Percentiles rank a stretch among this genome's conserved stretches.
These are phyloP conservation scores for Coracias cyanogaster DNA, from an alignment of 2,797 vertebrate species.

Conservation along the genomic window DNA sequence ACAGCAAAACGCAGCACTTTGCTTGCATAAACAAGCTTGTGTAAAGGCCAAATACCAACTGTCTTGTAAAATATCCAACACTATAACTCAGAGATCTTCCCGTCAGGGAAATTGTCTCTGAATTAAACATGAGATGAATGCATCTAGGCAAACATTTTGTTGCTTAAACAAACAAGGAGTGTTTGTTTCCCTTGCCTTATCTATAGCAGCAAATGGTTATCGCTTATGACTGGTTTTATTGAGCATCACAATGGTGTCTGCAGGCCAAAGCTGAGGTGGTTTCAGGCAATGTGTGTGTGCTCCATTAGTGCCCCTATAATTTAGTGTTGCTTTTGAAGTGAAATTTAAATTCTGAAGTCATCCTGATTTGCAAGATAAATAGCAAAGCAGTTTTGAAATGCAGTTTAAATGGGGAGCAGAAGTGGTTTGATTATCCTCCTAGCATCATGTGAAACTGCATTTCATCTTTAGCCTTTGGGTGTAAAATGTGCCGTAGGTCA, in stretches of 20 bases:
- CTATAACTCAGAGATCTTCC: background rate
- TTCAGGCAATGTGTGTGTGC: background rate
- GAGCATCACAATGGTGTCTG: background rate
- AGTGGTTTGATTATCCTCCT: background rate
- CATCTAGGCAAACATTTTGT: background rate
- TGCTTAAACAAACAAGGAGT: background rate
- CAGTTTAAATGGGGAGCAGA: background rate
- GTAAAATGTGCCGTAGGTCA: background rate
- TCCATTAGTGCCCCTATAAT: background rate
- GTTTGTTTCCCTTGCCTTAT: slow-evolving; percentile 16
- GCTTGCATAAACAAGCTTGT: background rate
- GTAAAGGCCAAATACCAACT: background rate
- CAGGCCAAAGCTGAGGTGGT: background rate
- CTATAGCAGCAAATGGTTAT: background rate
- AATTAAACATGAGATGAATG: background rate
- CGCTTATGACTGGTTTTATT: background rate
- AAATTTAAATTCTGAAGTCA: slow-evolving; percentile 14
- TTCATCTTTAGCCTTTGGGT: background rate
- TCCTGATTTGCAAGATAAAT: background rate
- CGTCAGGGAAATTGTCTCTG: background rate
- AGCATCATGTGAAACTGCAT: background rate
- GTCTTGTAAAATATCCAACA: background rate
- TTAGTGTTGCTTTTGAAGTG: background rate
- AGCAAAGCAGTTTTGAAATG: background rate
- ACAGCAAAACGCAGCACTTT: background rate